These are phyloP conservation scores for Tapirus terrestris DNA, from an alignment of 2,113 vertebrate genomes.

Conservation along the genomic window DNA sequence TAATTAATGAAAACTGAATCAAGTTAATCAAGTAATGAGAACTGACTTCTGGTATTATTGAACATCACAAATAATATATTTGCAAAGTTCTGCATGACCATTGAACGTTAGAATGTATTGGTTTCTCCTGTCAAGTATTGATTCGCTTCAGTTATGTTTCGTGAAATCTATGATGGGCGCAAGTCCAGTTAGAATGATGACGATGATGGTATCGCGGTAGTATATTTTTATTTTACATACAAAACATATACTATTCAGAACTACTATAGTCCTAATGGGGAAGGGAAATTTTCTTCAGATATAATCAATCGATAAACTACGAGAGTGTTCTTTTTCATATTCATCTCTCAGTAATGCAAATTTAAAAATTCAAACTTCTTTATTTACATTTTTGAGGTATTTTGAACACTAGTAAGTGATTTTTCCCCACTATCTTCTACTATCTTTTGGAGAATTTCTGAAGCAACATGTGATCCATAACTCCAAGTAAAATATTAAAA, in stretches of 20 bases:
- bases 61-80: not conserved
- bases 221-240: not conserved
- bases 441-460: not conserved
- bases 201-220: not conserved
- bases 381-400: constrained; percentile 8
- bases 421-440: not conserved
- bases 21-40: not conserved
- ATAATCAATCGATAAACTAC: not conserved
- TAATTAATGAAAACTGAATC: not conserved
- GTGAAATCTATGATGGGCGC: constrained; percentile 66
- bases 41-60: not conserved
- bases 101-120: not conserved
- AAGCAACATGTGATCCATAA: not conserved
- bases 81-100: not conserved
- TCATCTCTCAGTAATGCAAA: not conserved
- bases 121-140: constrained; percentile 71
- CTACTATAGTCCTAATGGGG: not conserved
- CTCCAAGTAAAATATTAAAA: constrained; percentile 23
- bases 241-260: not conserved
- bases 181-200: not conserved
- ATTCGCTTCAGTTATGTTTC: constrained; percentile 69
- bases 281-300: not conserved
- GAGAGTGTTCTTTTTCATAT: not conserved
- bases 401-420: not conserved
- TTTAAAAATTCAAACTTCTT: not conserved